phyloP scores from a whole-genome alignment of 2,888 invertebrate species.

The Orchesellides sinensis region DNA sequence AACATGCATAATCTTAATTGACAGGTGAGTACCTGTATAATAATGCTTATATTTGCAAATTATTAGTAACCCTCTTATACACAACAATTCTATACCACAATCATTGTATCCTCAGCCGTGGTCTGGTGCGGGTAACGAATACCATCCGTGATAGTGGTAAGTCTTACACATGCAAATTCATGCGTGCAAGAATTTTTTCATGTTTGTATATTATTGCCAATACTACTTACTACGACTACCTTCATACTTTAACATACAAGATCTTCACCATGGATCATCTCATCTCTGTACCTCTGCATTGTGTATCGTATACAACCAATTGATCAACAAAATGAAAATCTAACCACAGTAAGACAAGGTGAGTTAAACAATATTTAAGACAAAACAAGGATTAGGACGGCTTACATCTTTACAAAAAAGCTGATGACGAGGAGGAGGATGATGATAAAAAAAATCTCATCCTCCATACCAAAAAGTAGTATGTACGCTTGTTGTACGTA shows the following conservation, averaged over 20 bases:
- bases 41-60: neutral
- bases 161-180: neutral
- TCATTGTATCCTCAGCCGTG: slow-evolving; percentile 8
- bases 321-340: neutral
- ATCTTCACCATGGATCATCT: neutral
- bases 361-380: neutral
- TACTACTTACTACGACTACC: neutral
- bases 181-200: slow-evolving; percentile 6
- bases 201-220: neutral
- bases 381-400: slow-evolving; percentile 27
- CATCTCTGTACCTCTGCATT: neutral
- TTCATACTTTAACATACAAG: neutral
- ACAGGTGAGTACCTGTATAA: neutral
- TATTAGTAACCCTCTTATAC: neutral
- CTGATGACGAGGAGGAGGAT: slow-evolving; percentile 13
- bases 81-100: slow-evolving; percentile 6
- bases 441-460: slow-evolving; percentile 36
- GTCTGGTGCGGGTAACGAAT: neutral
- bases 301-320: neutral
- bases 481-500: neutral
- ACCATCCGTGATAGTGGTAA: slow-evolving; percentile 2
- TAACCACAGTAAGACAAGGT: neutral
- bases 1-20: slow-evolving; percentile 9
- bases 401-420: slow-evolving; percentile 7
- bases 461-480: neutral